Evolutionary conservation across 1,140 invertebrate genomes (phyloP).

Genomic region (Nephila pilipes): DNA sequence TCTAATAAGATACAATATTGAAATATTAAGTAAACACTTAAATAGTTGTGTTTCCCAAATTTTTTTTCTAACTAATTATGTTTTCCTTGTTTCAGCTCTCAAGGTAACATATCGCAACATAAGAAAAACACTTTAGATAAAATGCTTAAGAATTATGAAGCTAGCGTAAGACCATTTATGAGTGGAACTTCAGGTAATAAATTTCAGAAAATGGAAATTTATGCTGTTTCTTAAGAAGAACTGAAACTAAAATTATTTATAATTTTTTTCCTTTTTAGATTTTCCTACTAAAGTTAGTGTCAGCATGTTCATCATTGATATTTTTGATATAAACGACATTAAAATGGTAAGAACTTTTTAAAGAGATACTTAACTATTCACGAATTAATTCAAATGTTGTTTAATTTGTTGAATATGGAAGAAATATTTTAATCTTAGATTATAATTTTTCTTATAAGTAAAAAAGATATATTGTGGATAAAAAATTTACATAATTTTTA

Average conservation of each 20-base stretch:
- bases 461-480: no score
- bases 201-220: no score
- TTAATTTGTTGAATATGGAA: no score
- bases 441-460: no score
- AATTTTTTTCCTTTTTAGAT: conserved; percentile 27
- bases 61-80: not conserved
- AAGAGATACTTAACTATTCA: not conserved
- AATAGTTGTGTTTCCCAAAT: not conserved
- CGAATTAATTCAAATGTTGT: no score
- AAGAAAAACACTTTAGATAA: conserved; percentile 58
- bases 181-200: conserved; percentile 61
- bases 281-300: conserved; percentile 62
- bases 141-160: conserved; percentile 55
- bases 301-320: conserved; percentile 54
- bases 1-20: not conserved
- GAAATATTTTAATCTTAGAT: no score
- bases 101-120: conserved; percentile 38
- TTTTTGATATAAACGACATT: conserved; percentile 51
- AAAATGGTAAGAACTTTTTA: conserved; percentile 60
- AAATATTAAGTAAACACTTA: not conserved
- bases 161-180: conserved; percentile 24
- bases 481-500: no score
- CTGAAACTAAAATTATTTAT: not conserved
- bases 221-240: not conserved
- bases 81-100: not conserved